Conservation (phyloP, 1,140 invertebrate genomes). For the Brachionus sp. region DNA sequence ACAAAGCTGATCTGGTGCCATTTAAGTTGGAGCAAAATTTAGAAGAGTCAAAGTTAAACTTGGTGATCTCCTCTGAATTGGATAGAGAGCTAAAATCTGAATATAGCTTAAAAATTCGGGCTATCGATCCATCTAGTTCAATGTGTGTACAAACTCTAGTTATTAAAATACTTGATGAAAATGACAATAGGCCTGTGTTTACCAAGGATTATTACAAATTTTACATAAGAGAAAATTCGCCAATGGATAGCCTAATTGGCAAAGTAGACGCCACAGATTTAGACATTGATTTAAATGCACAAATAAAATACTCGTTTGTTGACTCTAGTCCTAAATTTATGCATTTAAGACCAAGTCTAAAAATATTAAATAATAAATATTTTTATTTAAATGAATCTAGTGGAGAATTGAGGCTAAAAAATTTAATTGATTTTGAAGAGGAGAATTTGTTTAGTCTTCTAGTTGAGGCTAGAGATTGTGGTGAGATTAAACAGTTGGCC, state of each 20-base stretch:
- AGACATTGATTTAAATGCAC: conserved; percentile 11
- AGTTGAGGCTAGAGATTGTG: conserved; percentile 9
- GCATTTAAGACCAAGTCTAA: neutral
- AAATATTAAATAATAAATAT: conserved; percentile 16
- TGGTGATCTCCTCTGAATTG: neutral
- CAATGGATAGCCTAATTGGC: conserved; percentile 28
- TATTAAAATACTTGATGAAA: conserved; percentile 4
- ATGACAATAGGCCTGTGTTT: conserved; percentile 44
- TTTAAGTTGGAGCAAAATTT: conserved; percentile 22
- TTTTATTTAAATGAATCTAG: conserved; percentile 36
- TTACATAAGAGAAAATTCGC: neutral
- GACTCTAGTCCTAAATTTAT: neutral
- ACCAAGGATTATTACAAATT: neutral
- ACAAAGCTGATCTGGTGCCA: neutral
- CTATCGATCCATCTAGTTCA: neutral
- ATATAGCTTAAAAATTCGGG: neutral
- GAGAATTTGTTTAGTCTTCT: conserved; percentile 13
- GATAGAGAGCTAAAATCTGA: conserved; percentile 7
- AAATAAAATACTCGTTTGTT: conserved; percentile 5
- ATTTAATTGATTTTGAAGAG: conserved; percentile 19
- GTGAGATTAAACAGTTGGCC: neutral
- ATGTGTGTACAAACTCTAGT: neutral
- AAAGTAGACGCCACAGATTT: conserved; percentile 3
- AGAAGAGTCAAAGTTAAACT: conserved; percentile 7
- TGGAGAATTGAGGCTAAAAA: conserved; percentile 21